Evolutionary conservation across 1,140 invertebrate species (phyloP).

Genomic region (Melitaea cinxia): DNA sequence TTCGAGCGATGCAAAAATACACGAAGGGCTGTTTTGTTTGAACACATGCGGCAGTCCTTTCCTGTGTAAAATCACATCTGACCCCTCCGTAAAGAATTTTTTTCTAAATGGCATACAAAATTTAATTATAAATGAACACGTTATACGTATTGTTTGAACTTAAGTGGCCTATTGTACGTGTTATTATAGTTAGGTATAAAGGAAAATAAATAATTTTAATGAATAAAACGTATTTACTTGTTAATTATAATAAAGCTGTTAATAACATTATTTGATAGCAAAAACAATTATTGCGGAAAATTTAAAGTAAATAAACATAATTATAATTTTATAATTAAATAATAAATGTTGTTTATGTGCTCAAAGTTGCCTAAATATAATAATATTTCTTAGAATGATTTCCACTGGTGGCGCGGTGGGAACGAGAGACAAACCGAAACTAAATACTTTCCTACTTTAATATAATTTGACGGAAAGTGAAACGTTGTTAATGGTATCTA

Average conservation of each 20-base stretch:
- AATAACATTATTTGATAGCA: too few species aligned
- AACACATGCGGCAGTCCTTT: constrained; percentile 33
- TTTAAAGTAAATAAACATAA: too few species aligned
- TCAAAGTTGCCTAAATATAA: too few species aligned
- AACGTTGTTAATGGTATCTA: constrained; percentile 40
- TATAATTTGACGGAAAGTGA: constrained; percentile 41
- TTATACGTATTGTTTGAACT: neutral
- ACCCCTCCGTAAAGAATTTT: constrained; percentile 18
- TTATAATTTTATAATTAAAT: too few species aligned
- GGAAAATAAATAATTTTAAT: too few species aligned
- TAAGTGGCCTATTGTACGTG: too few species aligned
- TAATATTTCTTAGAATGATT: constrained; percentile 1
- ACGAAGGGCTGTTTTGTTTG: constrained; percentile 33
- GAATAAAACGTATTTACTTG: too few species aligned
- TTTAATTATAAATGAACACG: neutral
- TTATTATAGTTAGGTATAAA: too few species aligned
- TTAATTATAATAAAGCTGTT: too few species aligned
- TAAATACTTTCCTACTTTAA: constrained; percentile 26
- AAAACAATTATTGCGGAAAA: too few species aligned
- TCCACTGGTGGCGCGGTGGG: neutral
- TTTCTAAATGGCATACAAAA: neutral
- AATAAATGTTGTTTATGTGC: too few species aligned
- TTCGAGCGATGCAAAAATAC: constrained; percentile 35
- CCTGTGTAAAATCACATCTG: constrained; percentile 32
- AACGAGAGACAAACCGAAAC: constrained; percentile 2